These are phyloP conservation scores for Crocodylus rhombifer DNA, from an alignment of 2,797 vertebrate genomes.

Conservation along the genomic window DNA sequence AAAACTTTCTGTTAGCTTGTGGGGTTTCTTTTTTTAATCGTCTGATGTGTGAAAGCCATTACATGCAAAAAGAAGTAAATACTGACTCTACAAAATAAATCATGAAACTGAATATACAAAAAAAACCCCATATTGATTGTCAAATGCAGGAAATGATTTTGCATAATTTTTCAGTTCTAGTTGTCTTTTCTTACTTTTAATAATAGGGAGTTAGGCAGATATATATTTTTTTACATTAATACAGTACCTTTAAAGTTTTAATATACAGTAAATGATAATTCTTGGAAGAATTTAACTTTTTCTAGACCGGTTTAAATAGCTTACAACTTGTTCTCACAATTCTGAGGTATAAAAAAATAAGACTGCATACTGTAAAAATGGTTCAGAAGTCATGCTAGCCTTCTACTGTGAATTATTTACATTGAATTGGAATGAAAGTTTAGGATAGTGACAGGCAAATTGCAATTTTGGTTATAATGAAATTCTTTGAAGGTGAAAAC, in stretches of 20 bases:
- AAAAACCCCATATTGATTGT: neutral
- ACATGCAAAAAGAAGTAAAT: neutral
- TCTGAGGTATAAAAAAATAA: constrained; percentile 38
- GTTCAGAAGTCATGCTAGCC: constrained; percentile 42
- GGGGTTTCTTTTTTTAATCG: neutral
- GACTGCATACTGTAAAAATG: constrained; percentile 20
- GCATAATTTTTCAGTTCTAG: neutral
- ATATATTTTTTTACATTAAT: neutral
- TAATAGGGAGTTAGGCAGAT: neutral
- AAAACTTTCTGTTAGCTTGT: neutral
- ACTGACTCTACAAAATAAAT: neutral
- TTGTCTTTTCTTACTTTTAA: neutral
- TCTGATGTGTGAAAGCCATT: neutral
- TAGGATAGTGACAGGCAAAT: constrained; percentile 64
- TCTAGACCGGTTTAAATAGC: constrained; percentile 65
- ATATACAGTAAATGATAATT: neutral
- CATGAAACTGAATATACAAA: neutral
- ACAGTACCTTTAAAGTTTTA: constrained; percentile 11
- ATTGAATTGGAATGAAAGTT: constrained; percentile 43
- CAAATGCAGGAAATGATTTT: neutral
- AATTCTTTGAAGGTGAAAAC: constrained; percentile 42
- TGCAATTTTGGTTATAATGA: constrained; percentile 51
- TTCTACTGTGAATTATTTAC: constrained; percentile 57
- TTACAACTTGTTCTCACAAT: constrained; percentile 51
- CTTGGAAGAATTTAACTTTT: constrained; percentile 26